These are phyloP conservation scores for Sminthurinus aureus DNA, from an alignment of 2,888 invertebrate species.

Conservation along the genomic window DNA sequence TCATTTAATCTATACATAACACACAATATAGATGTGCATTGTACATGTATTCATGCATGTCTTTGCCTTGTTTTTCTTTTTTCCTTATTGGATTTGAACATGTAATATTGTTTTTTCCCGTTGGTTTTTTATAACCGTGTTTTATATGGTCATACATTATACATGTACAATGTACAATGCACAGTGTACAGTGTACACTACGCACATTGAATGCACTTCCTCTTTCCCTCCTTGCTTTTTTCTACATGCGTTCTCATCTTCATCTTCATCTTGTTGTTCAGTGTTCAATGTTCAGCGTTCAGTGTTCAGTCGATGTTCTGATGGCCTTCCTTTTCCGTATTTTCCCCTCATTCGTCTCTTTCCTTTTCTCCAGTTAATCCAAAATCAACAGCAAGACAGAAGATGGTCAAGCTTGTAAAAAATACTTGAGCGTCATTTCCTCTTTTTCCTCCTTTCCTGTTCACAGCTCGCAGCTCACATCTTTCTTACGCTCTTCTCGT, in stretches of 20 bases:
- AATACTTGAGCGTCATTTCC: not conserved
- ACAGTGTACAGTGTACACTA: not conserved
- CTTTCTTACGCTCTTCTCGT: not conserved
- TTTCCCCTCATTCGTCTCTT: constrained; percentile 4
- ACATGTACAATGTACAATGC: not conserved
- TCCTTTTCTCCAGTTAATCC: not conserved
- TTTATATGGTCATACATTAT: too few relatives aligned
- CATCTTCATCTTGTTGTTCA: too few relatives aligned
- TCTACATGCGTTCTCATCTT: too few relatives aligned
- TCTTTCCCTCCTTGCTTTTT: not conserved
- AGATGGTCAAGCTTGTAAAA: not conserved
- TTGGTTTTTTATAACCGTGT: too few relatives aligned
- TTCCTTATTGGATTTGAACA: not conserved
- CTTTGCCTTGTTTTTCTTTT: not conserved
- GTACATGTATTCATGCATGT: not conserved
- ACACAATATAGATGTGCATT: too few relatives aligned
- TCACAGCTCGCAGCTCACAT: not conserved
- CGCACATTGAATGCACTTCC: not conserved
- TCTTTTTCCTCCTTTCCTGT: not conserved
- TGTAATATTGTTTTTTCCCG: not conserved
- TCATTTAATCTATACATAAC: not conserved
- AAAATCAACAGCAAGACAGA: not conserved
- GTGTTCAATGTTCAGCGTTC: too few relatives aligned
- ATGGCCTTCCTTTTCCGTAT: not conserved
- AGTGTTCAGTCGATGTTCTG: not conserved